Evolutionary conservation across 2,888 invertebrate species (phyloP).

Genomic region (Pachymerium ferrugineum): DNA sequence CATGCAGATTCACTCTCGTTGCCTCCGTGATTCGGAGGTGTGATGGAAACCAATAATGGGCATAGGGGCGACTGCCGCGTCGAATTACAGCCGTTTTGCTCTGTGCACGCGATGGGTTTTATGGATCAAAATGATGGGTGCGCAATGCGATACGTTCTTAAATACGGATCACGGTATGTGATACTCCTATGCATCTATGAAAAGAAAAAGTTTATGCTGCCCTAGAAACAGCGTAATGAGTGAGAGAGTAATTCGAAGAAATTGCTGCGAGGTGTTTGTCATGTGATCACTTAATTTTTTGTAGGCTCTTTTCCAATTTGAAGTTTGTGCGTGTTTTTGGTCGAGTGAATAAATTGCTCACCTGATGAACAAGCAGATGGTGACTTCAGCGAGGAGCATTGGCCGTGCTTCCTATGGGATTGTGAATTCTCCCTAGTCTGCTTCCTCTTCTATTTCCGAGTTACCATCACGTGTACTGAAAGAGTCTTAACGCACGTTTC

Average conservation of each 20-base stretch:
- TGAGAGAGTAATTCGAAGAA: too few species aligned
- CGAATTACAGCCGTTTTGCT: constrained; percentile 27
- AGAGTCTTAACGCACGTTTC: constrained; percentile 16
- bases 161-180: too few species aligned
- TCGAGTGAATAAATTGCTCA: neutral
- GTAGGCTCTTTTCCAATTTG: neutral
- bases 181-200: too few species aligned
- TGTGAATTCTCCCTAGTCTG: neutral
- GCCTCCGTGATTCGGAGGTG: constrained; percentile 28
- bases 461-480: neutral
- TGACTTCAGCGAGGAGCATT: neutral
- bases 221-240: too few species aligned
- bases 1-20: constrained; percentile 30
- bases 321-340: neutral
- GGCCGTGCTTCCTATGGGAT: constrained; percentile 11
- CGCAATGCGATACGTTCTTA: neutral
- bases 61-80: neutral
- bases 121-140: constrained; percentile 21
- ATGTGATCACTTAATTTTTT: too few species aligned
- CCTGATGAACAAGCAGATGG: neutral
- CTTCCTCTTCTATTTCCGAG: neutral
- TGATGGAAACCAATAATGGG: constrained; percentile 31
- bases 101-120: constrained; percentile 11
- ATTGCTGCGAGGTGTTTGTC: too few species aligned
- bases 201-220: too few species aligned